Evolutionary conservation across 2,797 vertebrate species (phyloP), one percentile per base, ranked within the genome.

Genomic region (Crocodylus rhombifer): DNA sequence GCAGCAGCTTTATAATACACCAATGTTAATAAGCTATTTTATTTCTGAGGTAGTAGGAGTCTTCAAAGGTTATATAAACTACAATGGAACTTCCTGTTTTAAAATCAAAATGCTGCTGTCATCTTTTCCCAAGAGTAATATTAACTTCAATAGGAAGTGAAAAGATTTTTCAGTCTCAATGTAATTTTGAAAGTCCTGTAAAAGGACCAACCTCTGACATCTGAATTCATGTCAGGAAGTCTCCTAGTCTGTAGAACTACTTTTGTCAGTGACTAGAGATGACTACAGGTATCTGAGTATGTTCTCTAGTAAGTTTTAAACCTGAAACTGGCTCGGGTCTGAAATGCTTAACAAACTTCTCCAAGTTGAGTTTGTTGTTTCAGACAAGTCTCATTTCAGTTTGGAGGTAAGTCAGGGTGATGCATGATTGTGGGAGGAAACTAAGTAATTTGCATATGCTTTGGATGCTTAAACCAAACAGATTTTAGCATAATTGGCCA

Each of bases 1-100:
- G 28, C 65, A 90, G 30, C 79, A 30, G 18, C 78, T 94, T 84
- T 94, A 61, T 88, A 85, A 92, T 91, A 91, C 17, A 63, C 36
- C 28, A 81, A 17, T 42, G 85, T 87, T 80, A 2, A 63, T 78
- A 82, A 10, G 51, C 1, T 25, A 30, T 67, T 55, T 56, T 21
- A 74, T 92, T 94, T 87, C 75, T 82, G 79, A 84, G 20, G 17
- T 91, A 9, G 1, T 60, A 84, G 60, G 14, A 92, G 28, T 77
- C 85, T 92, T 83, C 42, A 60, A 84, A 74, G 65, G 76, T 89
- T 62, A 23, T 1, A 2, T 36, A 86, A 25, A 51, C 7, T 80
- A 4, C 25, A 61, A 23, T 83, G 75, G 25, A 91, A 91, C 16
- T 79, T 92, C n/a, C 88, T 84, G 16, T 73, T 2, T 78, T 82